Evolutionary conservation across 2,888 invertebrate genomes (phyloP).

Genomic region (Ceraclea dissimilis): DNA sequence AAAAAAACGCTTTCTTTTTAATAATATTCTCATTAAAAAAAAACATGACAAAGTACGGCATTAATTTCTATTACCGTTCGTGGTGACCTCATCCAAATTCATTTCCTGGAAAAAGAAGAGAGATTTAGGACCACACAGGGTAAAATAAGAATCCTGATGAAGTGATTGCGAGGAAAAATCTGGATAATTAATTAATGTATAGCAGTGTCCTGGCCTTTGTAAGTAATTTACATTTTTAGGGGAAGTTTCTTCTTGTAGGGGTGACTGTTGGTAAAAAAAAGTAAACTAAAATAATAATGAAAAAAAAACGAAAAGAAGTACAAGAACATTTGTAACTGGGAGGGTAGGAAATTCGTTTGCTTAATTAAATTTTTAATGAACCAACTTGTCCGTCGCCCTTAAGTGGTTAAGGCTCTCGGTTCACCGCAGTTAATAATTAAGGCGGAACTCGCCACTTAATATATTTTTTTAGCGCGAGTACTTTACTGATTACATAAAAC

Average conservation of each 20-base stretch:
- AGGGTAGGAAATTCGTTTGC: constrained; percentile 21
- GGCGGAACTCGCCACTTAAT: constrained; percentile 23
- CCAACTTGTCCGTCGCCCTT: constrained; percentile 15
- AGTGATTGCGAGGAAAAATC: constrained; percentile 7
- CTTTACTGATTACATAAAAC: neutral
- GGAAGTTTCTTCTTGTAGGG: constrained; percentile 13
- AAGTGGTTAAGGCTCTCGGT: constrained; percentile 1
- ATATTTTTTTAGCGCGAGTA: constrained; percentile 9
- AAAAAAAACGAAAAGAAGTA: constrained; percentile 14
- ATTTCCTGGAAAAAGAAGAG: constrained; percentile 9
- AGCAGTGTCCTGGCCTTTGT: constrained; percentile 16
- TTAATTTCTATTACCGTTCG: constrained; percentile 5
- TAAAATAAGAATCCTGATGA: neutral
- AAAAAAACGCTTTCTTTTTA: neutral
- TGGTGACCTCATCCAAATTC: constrained; percentile 15
- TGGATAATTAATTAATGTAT: constrained; percentile 22
- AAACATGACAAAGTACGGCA: constrained; percentile 5
- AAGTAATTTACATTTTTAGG: constrained; percentile 24
- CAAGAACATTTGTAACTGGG: constrained; percentile 2
- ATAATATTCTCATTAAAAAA: too few relatives aligned
- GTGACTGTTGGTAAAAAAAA: neutral
- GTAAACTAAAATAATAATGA: constrained; percentile 1
- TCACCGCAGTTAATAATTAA: constrained; percentile 2
- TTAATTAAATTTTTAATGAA: constrained; percentile 26
- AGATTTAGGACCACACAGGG: constrained; percentile 3